Conservation (phyloP, 2,888 invertebrate genomes). For the Agrilus biguttatus region DNA sequence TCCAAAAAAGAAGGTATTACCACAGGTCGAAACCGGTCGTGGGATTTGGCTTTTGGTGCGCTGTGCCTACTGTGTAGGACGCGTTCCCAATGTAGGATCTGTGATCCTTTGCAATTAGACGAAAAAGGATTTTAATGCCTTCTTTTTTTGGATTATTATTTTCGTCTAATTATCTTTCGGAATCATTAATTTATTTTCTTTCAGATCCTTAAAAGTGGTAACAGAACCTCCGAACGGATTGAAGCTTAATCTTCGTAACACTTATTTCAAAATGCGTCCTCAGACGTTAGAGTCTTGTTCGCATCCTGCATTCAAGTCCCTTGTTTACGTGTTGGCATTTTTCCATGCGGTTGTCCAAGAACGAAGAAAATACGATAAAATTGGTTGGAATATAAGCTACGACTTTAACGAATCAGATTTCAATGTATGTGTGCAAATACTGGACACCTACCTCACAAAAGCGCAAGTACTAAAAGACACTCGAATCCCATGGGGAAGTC, state of each 20-base stretch:
- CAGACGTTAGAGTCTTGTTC: conserved; percentile 56
- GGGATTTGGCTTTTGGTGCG: too few relatives aligned
- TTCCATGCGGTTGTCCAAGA: conserved; percentile 91
- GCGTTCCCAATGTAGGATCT: too few relatives aligned
- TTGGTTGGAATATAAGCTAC: conserved; percentile 89
- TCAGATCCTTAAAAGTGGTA: conserved; percentile 49
- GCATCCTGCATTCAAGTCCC: conserved; percentile 63
- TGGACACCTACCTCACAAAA: conserved; percentile 72
- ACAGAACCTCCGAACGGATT: conserved; percentile 87
- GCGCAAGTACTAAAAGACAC: conserved; percentile 40
- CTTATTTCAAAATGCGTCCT: conserved; percentile 73
- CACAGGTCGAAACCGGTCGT: too few relatives aligned
- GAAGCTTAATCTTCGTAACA: conserved; percentile 76
- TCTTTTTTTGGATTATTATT: too few relatives aligned
- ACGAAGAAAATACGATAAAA: conserved; percentile 82
- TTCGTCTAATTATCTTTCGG: too few relatives aligned
- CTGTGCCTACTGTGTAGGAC: too few relatives aligned
- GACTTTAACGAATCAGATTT: conserved; percentile 92
- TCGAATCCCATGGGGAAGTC: conserved; percentile 75
- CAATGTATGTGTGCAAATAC: conserved; percentile 71
- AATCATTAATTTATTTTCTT: too few relatives aligned
- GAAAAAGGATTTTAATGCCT: too few relatives aligned
- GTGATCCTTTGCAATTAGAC: too few relatives aligned
- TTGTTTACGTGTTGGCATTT: conserved; percentile 80
- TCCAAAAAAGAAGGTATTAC: too few relatives aligned